These are phyloP conservation scores for Oxyruncus cristatus DNA, from an alignment of 2,113 vertebrate species.

Conservation along the genomic window DNA sequence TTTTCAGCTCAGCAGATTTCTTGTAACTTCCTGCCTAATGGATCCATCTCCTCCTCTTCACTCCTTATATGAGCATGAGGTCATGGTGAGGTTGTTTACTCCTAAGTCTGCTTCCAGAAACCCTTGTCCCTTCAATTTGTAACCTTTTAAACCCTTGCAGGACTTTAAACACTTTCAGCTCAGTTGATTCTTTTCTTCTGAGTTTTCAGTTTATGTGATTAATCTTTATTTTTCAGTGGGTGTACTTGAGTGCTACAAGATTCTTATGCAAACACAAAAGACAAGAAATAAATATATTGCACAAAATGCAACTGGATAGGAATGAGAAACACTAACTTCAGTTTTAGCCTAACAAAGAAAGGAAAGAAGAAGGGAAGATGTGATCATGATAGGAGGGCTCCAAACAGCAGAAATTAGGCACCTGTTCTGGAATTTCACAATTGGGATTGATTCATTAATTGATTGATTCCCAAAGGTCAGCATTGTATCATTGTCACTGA, in stretches of 20 bases:
- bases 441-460: background rate
- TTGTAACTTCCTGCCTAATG: slow-evolving; percentile 62
- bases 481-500: background rate
- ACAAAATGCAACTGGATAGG: slow-evolving; percentile 38
- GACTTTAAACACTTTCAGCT: slow-evolving; percentile 24
- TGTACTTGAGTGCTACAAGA: slow-evolving; percentile 21
- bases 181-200: background rate
- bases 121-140: slow-evolving; percentile 56
- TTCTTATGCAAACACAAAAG: slow-evolving; percentile 54
- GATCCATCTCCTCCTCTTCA: slow-evolving; percentile 61
- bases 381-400: background rate
- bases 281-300: slow-evolving; percentile 45
- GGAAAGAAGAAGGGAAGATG: background rate
- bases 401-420: background rate
- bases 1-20: slow-evolving; percentile 72
- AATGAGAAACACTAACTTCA: slow-evolving; percentile 27
- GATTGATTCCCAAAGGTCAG: background rate
- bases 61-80: slow-evolving; percentile 59
- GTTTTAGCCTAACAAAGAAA: slow-evolving; percentile 29
- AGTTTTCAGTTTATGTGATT: slow-evolving; percentile 50
- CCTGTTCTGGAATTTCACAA: background rate
- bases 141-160: slow-evolving; percentile 52
- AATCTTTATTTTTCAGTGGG: slow-evolving; percentile 59
- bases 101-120: slow-evolving; percentile 56
- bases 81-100: slow-evolving; percentile 63